phyloP scores from a whole-genome alignment of 2,888 invertebrate genomes.

The Hedya salicella region DNA sequence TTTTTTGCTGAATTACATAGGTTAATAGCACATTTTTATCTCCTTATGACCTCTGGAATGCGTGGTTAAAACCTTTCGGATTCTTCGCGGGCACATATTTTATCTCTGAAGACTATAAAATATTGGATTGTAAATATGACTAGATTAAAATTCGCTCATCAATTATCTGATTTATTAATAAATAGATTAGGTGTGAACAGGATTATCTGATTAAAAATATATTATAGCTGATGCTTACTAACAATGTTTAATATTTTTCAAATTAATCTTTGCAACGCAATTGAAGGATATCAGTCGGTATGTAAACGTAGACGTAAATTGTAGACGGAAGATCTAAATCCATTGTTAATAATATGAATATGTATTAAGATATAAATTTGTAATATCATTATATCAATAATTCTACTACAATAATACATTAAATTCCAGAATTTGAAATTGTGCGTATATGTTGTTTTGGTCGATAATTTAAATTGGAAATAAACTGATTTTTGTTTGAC shows the following conservation, averaged over 20 bases:
- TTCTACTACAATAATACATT: too few relatives aligned
- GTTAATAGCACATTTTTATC: too few relatives aligned
- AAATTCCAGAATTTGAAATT: not conserved
- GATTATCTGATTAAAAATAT: conserved; percentile 21
- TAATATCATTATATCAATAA: too few relatives aligned
- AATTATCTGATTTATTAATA: conserved; percentile 22
- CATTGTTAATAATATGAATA: too few relatives aligned
- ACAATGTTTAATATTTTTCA: not conserved
- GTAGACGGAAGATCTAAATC: not conserved
- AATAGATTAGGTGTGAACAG: conserved; percentile 18
- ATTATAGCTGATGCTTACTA: not conserved
- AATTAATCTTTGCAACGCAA: not conserved
- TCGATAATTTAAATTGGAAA: conserved; percentile 8
- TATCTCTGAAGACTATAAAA: conserved; percentile 13
- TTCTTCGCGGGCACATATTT: conserved; percentile 22
- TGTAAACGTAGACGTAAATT: not conserved
- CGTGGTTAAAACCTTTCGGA: too few relatives aligned
- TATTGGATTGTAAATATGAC: conserved; percentile 24
- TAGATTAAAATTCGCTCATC: conserved; percentile 25
- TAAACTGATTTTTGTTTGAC: conserved; percentile 2
- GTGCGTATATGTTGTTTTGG: conserved; percentile 29
- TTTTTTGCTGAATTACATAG: too few relatives aligned
- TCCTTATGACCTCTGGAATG: too few relatives aligned
- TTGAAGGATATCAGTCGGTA: not conserved
- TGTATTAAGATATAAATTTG: too few relatives aligned